Evolutionary conservation across 2,888 invertebrate genomes (phyloP), one percentile per base, ranked within the genome.

Genomic region (Phaedon cochleariae): DNA sequence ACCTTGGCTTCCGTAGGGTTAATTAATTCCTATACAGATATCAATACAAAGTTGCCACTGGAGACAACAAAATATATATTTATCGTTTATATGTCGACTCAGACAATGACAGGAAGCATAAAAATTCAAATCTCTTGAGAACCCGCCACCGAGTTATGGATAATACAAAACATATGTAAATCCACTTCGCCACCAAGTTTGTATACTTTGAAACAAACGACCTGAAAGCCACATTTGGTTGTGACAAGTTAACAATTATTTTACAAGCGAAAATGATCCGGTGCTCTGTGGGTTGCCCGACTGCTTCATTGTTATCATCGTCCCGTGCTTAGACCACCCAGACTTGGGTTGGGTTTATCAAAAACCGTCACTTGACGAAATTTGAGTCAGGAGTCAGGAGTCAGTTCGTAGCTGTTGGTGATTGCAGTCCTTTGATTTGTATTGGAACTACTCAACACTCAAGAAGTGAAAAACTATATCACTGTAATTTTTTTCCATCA

Each of bases 141-240:
- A 15, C 41, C n/a, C 15, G 41, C 41, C 41, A 41, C 15, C 15
- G 4, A 41, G 41, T 41, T 12, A 62, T 37, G 64, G 57, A 66
- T 62, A 69, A 69, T 64, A 41, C 41, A 64, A 66, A 66, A 68
- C 68, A 65, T 68, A 65, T 68, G 65, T 68, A 68, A 67, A 67
- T 68, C 52, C 34, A 34, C 20, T 53, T 57, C 29, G 18, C 51
- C 34, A 37, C 45, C 22, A 55, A 53, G 53, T 53, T 37, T 45
- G 22, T 59, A 31, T 18, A 26, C n/a, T 29, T 60, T 37, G 31
- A 41, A 41, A 41, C 41, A 41, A 41, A 41, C 41, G 12, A 41
- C 15, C 15, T 41, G 41, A 41, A 41, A 9, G 41, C 41, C 41
- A 41, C 3, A 15, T 41, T 41, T 41, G 41, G 41, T 41, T 41